Percentiles rank a stretch among this genome's conserved stretches.
These are phyloP conservation scores for Lasiurus cinereus DNA, from an alignment of 2,113 vertebrate species.

Conservation along the genomic window DNA sequence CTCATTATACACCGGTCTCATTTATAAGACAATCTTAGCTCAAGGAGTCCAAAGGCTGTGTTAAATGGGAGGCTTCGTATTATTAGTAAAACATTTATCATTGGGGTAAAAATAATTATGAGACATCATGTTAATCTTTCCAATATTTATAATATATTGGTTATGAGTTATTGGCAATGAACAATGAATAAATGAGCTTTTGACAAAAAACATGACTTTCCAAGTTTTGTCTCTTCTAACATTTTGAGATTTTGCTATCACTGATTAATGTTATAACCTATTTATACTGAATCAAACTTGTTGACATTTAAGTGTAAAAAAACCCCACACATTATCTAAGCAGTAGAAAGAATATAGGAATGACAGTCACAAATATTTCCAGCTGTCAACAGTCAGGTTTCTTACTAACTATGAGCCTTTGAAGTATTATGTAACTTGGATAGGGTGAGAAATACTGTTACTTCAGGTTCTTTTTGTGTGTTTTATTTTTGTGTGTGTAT, in stretches of 20 bases:
- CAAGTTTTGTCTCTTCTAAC: constrained; percentile 66
- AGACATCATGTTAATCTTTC: constrained; percentile 60
- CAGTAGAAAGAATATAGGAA: constrained; percentile 78
- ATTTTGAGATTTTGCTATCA: constrained; percentile 75
- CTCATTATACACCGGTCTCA: neutral
- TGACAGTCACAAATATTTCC: constrained; percentile 81
- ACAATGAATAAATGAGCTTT: constrained; percentile 67
- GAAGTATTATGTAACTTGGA: constrained; percentile 74
- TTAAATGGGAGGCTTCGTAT: neutral
- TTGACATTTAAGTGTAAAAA: constrained; percentile 85
- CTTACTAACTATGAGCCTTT: constrained; percentile 81
- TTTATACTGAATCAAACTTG: constrained; percentile 84
- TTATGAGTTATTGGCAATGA: constrained; percentile 60
- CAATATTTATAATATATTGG: constrained; percentile 41
- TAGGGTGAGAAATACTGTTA: constrained; percentile 82
- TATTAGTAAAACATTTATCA: constrained; percentile 61
- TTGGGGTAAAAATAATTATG: constrained; percentile 55
- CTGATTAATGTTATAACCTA: constrained; percentile 81
- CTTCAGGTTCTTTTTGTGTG: constrained; percentile 26
- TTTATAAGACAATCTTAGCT: constrained; percentile 35
- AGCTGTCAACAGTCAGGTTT: constrained; percentile 82
- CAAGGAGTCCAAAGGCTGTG: neutral
- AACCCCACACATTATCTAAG: constrained; percentile 51
- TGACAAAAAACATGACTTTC: constrained; percentile 49
- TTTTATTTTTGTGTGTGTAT: neutral